Evolutionary conservation across 2,113 vertebrate genomes (phyloP).

Genomic region (Sinosuthora webbiana): DNA sequence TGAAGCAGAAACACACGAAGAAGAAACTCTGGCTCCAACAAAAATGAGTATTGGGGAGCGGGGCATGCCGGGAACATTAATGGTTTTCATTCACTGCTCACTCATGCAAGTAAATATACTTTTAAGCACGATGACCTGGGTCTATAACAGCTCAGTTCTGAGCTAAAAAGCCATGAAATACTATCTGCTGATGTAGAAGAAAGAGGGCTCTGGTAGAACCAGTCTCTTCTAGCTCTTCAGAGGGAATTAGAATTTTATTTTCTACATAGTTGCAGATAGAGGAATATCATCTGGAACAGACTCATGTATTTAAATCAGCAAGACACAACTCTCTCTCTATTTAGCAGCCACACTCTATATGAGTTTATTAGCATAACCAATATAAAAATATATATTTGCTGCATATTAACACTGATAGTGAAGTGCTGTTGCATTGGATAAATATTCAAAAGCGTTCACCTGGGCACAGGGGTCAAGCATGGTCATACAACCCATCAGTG

Average conservation of each 20-base stretch:
- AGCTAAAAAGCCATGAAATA: constrained; percentile 72
- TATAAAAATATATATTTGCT: neutral
- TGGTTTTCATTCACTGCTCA: constrained; percentile 66
- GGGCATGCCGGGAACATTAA: constrained; percentile 50
- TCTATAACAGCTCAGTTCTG: constrained; percentile 40
- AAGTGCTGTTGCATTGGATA: neutral
- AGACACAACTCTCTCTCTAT: neutral
- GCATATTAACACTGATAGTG: neutral
- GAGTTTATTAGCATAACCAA: neutral
- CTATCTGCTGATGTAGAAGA: constrained; percentile 42
- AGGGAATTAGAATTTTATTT: neutral
- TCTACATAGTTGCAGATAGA: neutral
- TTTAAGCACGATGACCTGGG: constrained; percentile 56
- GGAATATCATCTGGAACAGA: neutral
- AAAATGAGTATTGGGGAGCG: neutral
- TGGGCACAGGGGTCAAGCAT: neutral
- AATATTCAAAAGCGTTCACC: neutral
- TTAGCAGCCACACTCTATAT: neutral
- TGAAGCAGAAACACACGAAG: constrained; percentile 77
- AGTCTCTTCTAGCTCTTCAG: neutral
- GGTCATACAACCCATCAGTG: neutral
- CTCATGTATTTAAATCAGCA: neutral
- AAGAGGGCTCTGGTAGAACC: constrained; percentile 20
- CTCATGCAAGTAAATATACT: constrained; percentile 64
- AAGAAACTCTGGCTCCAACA: constrained; percentile 14